Conservation (phyloP, 2,888 invertebrate genomes). For the Dasypolia templi region DNA sequence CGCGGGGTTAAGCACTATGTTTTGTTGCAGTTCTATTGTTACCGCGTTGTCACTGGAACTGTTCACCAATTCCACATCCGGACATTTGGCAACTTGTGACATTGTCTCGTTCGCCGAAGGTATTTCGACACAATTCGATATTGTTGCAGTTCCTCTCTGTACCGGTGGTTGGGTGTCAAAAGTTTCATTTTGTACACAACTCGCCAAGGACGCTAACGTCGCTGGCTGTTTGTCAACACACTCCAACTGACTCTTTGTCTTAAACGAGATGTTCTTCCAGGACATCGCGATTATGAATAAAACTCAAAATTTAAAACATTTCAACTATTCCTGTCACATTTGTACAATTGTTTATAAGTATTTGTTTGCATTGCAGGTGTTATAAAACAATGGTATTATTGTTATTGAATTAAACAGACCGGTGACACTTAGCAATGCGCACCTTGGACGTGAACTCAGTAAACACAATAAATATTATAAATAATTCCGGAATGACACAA, state of each 20-base stretch:
- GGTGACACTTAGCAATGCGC: slow-evolving; percentile 18
- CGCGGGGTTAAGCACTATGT: slow-evolving; percentile 64
- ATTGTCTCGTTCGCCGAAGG: slow-evolving; percentile 49
- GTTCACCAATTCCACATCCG: slow-evolving; percentile 62
- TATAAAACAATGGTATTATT: slow-evolving; percentile 30
- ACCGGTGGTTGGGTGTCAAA: slow-evolving; percentile 27
- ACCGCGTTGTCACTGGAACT: slow-evolving; percentile 45
- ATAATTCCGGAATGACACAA: slow-evolving; percentile 39
- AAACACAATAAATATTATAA: slow-evolving; percentile 30
- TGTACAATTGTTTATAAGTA: slow-evolving; percentile 28
- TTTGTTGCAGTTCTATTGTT: slow-evolving; percentile 60
- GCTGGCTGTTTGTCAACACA: slow-evolving; percentile 53
- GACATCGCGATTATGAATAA: slow-evolving; percentile 67
- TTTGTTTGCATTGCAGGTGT: slow-evolving; percentile 31
- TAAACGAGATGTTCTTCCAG: slow-evolving; percentile 70
- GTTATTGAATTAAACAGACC: slow-evolving; percentile 25
- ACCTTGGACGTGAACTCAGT: slow-evolving; percentile 21
- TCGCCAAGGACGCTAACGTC: slow-evolving; percentile 35
- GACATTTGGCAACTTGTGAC: slow-evolving; percentile 67
- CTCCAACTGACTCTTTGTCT: slow-evolving; percentile 64
- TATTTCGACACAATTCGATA: slow-evolving; percentile 65
- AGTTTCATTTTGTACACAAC: slow-evolving; percentile 57
- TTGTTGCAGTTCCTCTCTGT: slow-evolving; percentile 52
- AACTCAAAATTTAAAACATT: slow-evolving; percentile 22
- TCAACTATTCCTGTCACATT: slow-evolving; percentile 2